Conservation (phyloP, 2,888 invertebrate genomes). For the Cataglyphis rosenhaueri region DNA sequence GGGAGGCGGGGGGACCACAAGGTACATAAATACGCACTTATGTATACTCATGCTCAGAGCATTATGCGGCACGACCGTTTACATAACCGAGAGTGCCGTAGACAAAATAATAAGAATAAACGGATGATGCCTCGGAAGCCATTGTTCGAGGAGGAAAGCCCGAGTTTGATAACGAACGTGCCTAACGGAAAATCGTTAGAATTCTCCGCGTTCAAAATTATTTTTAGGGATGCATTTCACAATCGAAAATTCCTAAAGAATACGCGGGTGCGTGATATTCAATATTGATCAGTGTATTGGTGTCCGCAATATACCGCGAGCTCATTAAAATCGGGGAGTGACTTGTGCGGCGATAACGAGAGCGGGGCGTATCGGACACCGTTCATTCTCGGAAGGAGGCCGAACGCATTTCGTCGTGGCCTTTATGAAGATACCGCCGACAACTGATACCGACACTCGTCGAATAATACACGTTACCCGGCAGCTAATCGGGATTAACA, state of each 20-base stretch:
- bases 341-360: slow-evolving; percentile 34
- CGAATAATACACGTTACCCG: slow-evolving; percentile 3
- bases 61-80: slow-evolving; percentile 67
- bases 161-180: slow-evolving; percentile 64
- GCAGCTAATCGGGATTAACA: slow-evolving; percentile 32
- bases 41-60: slow-evolving; percentile 50
- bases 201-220: slow-evolving; percentile 29
- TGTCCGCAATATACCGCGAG: not conserved
- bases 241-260: not conserved
- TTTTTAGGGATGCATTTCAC: slow-evolving; percentile 23
- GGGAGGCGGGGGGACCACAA: slow-evolving; percentile 21
- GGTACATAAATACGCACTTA: slow-evolving; percentile 55
- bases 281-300: not conserved
- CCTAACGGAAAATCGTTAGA: slow-evolving; percentile 32
- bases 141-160: slow-evolving; percentile 69
- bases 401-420: slow-evolving; percentile 17
- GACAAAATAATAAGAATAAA: slow-evolving; percentile 81
- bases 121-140: slow-evolving; percentile 76
- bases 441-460: not conserved
- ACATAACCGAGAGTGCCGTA: slow-evolving; percentile 66
- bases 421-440: slow-evolving; percentile 34
- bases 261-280: not conserved
- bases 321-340: not conserved
- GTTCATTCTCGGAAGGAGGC: slow-evolving; percentile 37
- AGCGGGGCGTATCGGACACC: not conserved